phyloP scores from a whole-genome alignment of 2,113 vertebrate genomes.

The Phainopepla nitens region DNA sequence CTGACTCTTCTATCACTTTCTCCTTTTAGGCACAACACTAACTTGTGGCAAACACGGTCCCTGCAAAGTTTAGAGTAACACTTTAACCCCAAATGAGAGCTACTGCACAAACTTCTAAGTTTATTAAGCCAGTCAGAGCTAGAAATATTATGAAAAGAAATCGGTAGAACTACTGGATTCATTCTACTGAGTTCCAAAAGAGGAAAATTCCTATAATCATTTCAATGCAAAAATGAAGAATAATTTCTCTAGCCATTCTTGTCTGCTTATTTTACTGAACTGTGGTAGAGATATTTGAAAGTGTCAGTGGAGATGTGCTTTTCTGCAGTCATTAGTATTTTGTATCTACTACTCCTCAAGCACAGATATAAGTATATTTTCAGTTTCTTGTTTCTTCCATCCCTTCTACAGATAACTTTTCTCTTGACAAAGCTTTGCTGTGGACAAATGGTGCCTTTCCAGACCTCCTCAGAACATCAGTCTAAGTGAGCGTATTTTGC shows the following conservation, averaged over 20 bases:
- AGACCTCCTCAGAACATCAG: slow-evolving; percentile 7
- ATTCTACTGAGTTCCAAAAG: neutral
- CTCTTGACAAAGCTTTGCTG: neutral
- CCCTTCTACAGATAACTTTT: neutral
- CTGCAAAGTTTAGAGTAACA: neutral
- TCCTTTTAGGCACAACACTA: neutral
- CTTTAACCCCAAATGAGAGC: neutral
- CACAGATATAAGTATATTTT: neutral
- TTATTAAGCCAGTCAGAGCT: neutral
- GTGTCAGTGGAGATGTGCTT: neutral
- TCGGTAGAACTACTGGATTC: neutral
- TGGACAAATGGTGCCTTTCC: slow-evolving; percentile 46
- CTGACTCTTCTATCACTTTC: neutral
- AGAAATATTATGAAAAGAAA: neutral
- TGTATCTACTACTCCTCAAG: neutral
- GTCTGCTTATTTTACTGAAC: neutral
- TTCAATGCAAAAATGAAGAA: neutral
- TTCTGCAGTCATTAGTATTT: neutral
- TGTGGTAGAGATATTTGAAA: neutral
- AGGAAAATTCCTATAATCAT: neutral
- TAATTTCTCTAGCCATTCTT: neutral
- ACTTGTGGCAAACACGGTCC: neutral
- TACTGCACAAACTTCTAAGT: neutral
- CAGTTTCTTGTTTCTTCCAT: neutral
- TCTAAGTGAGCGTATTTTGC: neutral